Base-by-base conservation (phyloP, 2,113 vertebrate species). In the Perccottus glenii region DNA sequence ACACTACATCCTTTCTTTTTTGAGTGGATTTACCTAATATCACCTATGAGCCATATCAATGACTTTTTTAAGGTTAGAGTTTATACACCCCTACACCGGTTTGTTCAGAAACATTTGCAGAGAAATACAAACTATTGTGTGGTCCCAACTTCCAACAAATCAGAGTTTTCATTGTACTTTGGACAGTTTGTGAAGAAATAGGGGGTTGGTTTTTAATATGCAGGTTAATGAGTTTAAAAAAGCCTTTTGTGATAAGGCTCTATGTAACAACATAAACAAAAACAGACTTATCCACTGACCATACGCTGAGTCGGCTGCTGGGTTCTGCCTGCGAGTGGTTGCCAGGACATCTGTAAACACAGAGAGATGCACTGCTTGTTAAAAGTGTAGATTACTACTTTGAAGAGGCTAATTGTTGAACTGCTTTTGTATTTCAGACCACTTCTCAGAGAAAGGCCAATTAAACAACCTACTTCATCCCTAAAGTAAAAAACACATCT, bases 301-400 rank as follows among this genome's bases (percentile, higher is more conserved):
- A 55, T 93, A 94, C 52, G 93, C 90, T 0, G 89, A 92, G 62
- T 94, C 93, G 6, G 89, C 86, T 0, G 88, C 86, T 3, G 91
- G 76, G 82, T 92, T 93, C 45, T 93, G 90, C 78, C 86, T 92
- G 44, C 92, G 90, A 5, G 93, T 93, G 8, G 93, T 92, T 3
- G 93, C 90, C 87, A 91, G 78, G 71, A 94, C 77, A 57, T 93
- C 93, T 94, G 87, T 9, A 78, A 4, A 74, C 16, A 2, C 11
- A 77, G 35, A 85, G n/a, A 57, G 10, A 66, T 69, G 0, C 46
- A 64, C 4, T 2, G 15, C n/a, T 45, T 36, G 47, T 33, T 15
- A 47, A 16, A 49, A 11, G 11, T 36, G 4, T 36, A 33, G 8
- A 42, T 33, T 60, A 4, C 27, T 0, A 40, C 2, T 38, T 52